Conservation (phyloP, 2,113 vertebrate species). For the Galeopterus variegatus region DNA sequence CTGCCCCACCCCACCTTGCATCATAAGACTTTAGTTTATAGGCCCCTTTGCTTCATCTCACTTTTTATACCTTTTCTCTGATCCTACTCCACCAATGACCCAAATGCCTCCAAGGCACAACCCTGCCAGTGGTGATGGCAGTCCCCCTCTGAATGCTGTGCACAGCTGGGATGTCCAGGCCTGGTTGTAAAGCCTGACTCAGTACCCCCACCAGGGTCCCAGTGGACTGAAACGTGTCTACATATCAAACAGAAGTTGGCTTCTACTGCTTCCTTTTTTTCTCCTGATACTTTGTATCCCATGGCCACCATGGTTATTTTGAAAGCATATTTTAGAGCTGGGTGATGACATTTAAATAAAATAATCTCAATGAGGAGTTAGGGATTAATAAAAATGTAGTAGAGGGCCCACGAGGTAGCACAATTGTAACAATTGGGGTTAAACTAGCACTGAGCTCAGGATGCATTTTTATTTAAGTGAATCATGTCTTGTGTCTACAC, state of each 20-base stretch:
- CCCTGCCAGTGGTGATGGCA: constrained; percentile 78
- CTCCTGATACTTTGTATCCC: constrained; percentile 80
- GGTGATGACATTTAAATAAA: constrained; percentile 87
- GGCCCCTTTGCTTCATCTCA: constrained; percentile 81
- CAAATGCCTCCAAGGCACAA: constrained; percentile 83
- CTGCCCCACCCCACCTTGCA: constrained; percentile 82
- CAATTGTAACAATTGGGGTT: constrained; percentile 71
- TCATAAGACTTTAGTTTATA: constrained; percentile 85
- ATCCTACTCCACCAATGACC: constrained; percentile 85
- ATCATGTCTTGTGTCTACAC: constrained; percentile 77
- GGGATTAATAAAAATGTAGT: constrained; percentile 83
- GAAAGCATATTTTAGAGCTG: constrained; percentile 83
- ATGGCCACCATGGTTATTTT: constrained; percentile 82
- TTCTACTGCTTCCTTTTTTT: constrained; percentile 77
- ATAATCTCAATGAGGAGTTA: constrained; percentile 83
- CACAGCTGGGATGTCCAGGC: constrained; percentile 79
- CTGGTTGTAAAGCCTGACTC: constrained; percentile 80
- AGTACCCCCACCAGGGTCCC: constrained; percentile 80
- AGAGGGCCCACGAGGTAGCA: constrained; percentile 74
- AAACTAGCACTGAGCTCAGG: constrained; percentile 63
- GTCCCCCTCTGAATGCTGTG: constrained; percentile 75
- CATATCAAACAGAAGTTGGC: constrained; percentile 82
- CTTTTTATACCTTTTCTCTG: constrained; percentile 83
- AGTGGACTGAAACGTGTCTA: constrained; percentile 75
- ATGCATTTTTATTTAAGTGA: constrained; percentile 71